Evolutionary conservation across 2,113 vertebrate genomes (phyloP).

Genomic region (Chascanopsetta lugubris): DNA sequence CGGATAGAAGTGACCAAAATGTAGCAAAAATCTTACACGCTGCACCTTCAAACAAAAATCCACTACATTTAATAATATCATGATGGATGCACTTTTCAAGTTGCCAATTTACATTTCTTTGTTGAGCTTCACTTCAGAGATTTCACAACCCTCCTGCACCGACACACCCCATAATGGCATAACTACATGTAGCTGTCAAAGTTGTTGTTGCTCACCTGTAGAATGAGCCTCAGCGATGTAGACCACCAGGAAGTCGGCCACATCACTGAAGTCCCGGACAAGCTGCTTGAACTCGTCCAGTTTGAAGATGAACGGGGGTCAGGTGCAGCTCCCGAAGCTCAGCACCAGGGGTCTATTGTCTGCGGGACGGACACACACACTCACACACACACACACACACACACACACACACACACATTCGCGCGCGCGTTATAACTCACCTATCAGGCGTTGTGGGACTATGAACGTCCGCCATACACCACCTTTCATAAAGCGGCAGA

Average conservation of each 20-base stretch:
- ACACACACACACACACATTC: too few species aligned
- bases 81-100: too few species aligned
- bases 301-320: slow-evolving; percentile 93
- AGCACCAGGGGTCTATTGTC: slow-evolving; percentile 87
- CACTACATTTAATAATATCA: too few species aligned
- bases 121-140: neutral
- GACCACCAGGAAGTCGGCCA: slow-evolving; percentile 90
- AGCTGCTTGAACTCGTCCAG: slow-evolving; percentile 92
- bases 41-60: too few species aligned
- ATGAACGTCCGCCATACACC: slow-evolving; percentile 3
- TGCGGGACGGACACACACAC: slow-evolving; percentile 44
- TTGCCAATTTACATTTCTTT: too few species aligned
- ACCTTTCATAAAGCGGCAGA: slow-evolving; percentile 85
- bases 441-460: neutral
- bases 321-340: slow-evolving; percentile 94
- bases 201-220: slow-evolving; percentile 78
- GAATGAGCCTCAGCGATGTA: slow-evolving; percentile 94
- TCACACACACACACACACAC: too few species aligned
- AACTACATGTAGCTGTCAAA: neutral
- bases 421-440: too few species aligned
- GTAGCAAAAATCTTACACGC: too few species aligned
- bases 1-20: too few species aligned
- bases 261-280: slow-evolving; percentile 84
- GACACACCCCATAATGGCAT: rapidly evolving
- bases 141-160: neutral